Conservation (phyloP, 2,113 vertebrate species). For the Miniopterus natalensis region DNA sequence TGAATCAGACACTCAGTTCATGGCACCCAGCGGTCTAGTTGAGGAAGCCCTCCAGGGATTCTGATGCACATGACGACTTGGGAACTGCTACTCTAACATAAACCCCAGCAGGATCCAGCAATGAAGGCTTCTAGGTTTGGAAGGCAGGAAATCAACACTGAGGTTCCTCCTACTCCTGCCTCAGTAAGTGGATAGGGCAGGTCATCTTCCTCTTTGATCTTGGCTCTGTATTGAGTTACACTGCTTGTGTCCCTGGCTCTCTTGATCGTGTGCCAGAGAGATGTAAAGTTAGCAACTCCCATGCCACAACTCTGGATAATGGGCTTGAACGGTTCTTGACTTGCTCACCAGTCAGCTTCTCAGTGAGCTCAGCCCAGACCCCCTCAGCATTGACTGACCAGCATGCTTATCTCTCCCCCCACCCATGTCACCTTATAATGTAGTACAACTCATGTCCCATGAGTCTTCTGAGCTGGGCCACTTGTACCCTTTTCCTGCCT, state of each 20-base stretch:
- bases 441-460: background rate
- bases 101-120: background rate
- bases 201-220: background rate
- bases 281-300: background rate
- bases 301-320: accelerated
- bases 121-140: background rate
- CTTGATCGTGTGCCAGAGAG: background rate
- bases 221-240: background rate
- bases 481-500: background rate
- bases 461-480: background rate
- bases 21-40: background rate
- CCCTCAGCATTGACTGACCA: background rate
- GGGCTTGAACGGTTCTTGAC: background rate
- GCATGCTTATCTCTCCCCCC: background rate
- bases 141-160: background rate
- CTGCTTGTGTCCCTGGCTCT: background rate
- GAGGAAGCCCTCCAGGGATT: background rate
- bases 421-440: background rate
- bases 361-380: background rate
- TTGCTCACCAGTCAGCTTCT: background rate
- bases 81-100: background rate
- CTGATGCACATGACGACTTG: accelerated
- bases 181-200: background rate
- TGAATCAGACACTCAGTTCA: background rate
- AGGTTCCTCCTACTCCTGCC: background rate